phyloP scores from a whole-genome alignment of 2,888 invertebrate genomes.

The Trachelus tabidus region DNA sequence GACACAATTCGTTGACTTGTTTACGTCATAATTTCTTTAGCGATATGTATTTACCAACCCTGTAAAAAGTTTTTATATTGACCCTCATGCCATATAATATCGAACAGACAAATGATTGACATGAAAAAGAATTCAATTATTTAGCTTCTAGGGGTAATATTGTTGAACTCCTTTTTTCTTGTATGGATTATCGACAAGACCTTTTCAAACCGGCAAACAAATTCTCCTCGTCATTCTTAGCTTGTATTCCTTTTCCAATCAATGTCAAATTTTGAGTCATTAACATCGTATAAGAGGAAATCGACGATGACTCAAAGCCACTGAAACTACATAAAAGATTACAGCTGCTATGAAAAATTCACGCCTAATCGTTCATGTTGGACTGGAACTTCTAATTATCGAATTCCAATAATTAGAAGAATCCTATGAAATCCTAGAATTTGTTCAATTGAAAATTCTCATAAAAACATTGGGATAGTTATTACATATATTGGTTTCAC shows the following conservation, averaged over 20 bases:
- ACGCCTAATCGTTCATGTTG: not conserved
- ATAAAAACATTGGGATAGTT: not conserved
- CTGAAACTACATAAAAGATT: not conserved
- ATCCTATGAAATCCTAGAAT: slow-evolving; percentile 20
- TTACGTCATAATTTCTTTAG: not conserved
- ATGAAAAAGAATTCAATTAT: not conserved
- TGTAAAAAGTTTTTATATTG: not conserved
- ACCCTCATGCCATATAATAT: too few species aligned
- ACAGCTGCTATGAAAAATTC: not conserved
- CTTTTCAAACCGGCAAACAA: not conserved
- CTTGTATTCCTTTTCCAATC: not conserved
- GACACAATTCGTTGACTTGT: not conserved
- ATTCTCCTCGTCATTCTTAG: not conserved
- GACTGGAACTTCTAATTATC: not conserved
- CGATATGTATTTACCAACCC: not conserved
- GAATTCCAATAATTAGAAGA: slow-evolving; percentile 35
- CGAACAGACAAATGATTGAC: not conserved
- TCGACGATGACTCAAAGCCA: not conserved
- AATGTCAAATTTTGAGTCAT: not conserved
- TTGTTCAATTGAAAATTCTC: not conserved
- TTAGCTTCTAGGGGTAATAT: not conserved
- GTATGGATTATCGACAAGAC: not conserved
- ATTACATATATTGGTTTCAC: not conserved
- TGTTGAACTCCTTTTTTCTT: not conserved
- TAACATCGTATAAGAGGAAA: not conserved